These are phyloP conservation scores for Toxonevra muliebris DNA, from an alignment of 2,888 invertebrate genomes.

Conservation along the genomic window DNA sequence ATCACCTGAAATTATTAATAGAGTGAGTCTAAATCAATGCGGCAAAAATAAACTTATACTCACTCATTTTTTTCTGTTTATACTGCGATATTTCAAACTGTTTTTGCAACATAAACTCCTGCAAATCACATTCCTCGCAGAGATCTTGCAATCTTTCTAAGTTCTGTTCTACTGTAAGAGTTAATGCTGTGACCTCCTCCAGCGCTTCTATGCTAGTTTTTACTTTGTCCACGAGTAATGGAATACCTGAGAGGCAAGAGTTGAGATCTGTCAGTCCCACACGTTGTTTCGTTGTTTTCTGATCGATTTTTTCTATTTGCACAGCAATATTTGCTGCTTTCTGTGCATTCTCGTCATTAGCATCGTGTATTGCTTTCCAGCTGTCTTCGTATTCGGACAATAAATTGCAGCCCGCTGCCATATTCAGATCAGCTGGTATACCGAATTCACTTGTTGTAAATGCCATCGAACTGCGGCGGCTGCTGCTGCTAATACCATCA, in stretches of 20 bases:
- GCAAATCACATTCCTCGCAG: constrained; percentile 72
- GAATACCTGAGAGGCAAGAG: constrained; percentile 53
- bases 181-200: constrained; percentile 66
- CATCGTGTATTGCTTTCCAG: constrained; percentile 72
- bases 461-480: constrained; percentile 27
- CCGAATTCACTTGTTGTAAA: constrained; percentile 43
- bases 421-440: constrained; percentile 60
- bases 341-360: constrained; percentile 72
- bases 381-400: constrained; percentile 72
- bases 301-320: constrained; percentile 65
- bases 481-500: constrained; percentile 36
- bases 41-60: constrained; percentile 6
- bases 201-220: constrained; percentile 62
- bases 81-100: constrained; percentile 72
- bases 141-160: constrained; percentile 71
- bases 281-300: constrained; percentile 47
- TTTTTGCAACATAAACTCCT: constrained; percentile 72
- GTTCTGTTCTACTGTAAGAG: constrained; percentile 69
- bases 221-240: constrained; percentile 62
- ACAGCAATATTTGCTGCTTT: constrained; percentile 66
- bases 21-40: background rate
- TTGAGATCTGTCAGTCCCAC: constrained; percentile 55
- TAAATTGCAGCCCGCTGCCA: constrained; percentile 72
- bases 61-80: constrained; percentile 73
- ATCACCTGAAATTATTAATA: constrained; percentile 50